Evolutionary conservation across 2,797 vertebrate species (phyloP).

Genomic region (Sebastes taczanowskii): DNA sequence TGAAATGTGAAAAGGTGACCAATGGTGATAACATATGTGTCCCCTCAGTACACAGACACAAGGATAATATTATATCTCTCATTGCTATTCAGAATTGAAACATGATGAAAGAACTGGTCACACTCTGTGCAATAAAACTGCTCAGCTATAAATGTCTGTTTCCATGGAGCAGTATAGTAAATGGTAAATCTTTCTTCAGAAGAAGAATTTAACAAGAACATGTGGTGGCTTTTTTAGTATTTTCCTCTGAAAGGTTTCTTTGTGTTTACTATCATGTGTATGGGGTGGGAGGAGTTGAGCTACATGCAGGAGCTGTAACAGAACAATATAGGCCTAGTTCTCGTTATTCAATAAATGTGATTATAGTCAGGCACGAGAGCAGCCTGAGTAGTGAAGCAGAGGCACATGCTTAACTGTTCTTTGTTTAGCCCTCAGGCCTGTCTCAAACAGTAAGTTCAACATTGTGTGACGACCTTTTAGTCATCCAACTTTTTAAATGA

Average conservation of each 20-base stretch:
- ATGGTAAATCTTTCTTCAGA: background rate
- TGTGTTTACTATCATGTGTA: constrained; percentile 57
- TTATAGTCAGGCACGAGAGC: constrained; percentile 61
- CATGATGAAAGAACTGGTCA: background rate
- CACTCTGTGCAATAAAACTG: constrained; percentile 1
- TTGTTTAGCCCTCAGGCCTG: constrained; percentile 33
- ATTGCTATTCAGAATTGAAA: constrained; percentile 13
- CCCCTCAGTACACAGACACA: background rate
- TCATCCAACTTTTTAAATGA: background rate
- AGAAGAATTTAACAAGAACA: constrained; percentile 29
- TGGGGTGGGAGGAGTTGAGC: constrained; percentile 31
- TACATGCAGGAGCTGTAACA: constrained; percentile 35
- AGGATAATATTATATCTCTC: background rate
- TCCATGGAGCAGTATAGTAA: background rate
- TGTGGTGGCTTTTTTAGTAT: constrained; percentile 35
- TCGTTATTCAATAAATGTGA: constrained; percentile 69
- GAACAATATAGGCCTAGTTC: constrained; percentile 65
- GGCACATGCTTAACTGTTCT: constrained; percentile 49
- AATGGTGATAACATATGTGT: background rate
- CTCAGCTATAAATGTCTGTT: constrained; percentile 2
- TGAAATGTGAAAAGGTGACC: background rate
- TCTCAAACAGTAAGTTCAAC: constrained; percentile 11
- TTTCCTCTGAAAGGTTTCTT: constrained; percentile 56
- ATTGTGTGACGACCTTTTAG: background rate
- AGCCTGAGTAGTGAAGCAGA: constrained; percentile 40